Evolutionary conservation across 2,797 vertebrate genomes (phyloP), one percentile per base, ranked within the genome.

Genomic region (Phataginus tricuspis): DNA sequence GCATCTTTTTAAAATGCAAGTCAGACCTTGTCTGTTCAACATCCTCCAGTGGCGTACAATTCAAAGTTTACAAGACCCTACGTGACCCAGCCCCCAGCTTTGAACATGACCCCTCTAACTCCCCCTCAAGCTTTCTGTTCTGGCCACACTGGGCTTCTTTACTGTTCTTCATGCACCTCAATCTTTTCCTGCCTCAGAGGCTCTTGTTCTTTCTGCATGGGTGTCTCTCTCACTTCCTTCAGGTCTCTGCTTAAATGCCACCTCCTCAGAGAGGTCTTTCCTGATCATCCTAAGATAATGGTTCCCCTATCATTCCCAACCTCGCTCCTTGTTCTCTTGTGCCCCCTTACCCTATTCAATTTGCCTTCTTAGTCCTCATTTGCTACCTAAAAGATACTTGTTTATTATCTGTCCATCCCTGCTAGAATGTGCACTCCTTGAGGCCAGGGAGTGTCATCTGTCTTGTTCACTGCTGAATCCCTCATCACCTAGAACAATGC

Each of bases 11-110:
- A 84, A 91, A 90, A 96, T 66, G 69, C 64, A 88, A 49, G 34
- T 37, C 74, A 87, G 42, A 90, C 4, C 29, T 53, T 86, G 14
- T 97, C 92, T 89, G n/a, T 61, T 88, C 72, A 93, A 92, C 94
- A 91, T 34, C 29, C 13, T 66, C 64, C 7, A 29, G 31, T 39
- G 18, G 64, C 88, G 55, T 82, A 42, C 94, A 94, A 95, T 71
- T 29, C 29, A 53, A 66, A 92, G 57, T 88, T 94, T 82, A 82
- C 14, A 95, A 94, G 78, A 55, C 19, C 57, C 51, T 74, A 23
- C 7, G 5, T 91, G 69, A 77, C 34, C 69, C 94, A 92, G 53
- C 82, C 42, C 37, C 59, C 69, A 55, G 45, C 92, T 96, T 68
- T 57, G 66, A 89, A 61, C 34, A 86, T 1, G 1, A 34, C 8